Evolutionary conservation across 1,140 invertebrate genomes (phyloP), one percentile per base, ranked within the genome.

Genomic region (Drosophila ananassae): DNA sequence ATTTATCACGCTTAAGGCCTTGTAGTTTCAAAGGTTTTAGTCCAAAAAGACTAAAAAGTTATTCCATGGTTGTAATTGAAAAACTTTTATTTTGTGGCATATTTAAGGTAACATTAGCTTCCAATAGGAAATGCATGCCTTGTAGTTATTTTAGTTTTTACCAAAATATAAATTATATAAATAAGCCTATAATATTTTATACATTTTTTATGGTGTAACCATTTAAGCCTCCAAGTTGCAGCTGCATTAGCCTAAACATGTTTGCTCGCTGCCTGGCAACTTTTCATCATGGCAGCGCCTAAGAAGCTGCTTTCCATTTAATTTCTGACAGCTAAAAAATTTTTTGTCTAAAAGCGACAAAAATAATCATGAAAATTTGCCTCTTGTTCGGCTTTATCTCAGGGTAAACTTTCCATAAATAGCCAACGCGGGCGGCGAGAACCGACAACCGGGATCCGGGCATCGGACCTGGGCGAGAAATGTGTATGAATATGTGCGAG

Each of bases 401-500:
- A 39, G 64, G 69, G 69, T 82, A 87, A 85, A 85, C 78, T 85
- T 78, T 71, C 82, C 82, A 87, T 87, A 85, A 85, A 85, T 85
- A 85, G 82, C 64, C 68, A 68, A 59, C 39, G 61, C 32, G 56
- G 54, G 51, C 32, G 28, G 17, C 28, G 39, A 37, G 28, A 48
- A 48, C 8, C 12, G 8, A 39, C 22, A 48, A 48, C 8, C 12
- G 8, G 39, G 17, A 48, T 53, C 55, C 34, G 34, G 39, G 21
- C 56, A 52, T 32, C n/a, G 51, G 51, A 7, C 28, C 21, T 52
- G 57, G 60, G 63, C 69, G 47, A 55, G 47, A 73, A 51, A 76
- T 60, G 34, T 53, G 17, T 48, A 34, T 63, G 39, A 60, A 32
- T 62, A 77, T 64, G 71, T 63, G 57, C 48, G 50, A 75, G 69